Conservation (phyloP, 2,797 vertebrate species). For the Muraenolepis orangiensis region DNA sequence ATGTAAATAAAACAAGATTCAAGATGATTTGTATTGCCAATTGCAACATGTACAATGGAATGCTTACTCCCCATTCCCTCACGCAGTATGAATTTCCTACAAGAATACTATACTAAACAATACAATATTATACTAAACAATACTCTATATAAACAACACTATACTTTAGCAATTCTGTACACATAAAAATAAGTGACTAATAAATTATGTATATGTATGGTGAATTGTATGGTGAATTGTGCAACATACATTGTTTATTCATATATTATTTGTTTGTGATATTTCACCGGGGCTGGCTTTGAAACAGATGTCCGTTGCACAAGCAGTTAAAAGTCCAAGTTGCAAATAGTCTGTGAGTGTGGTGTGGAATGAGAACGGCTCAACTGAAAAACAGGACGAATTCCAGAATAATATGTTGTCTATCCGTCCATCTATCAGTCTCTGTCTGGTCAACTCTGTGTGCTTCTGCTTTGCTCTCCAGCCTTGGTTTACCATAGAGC, state of each 20-base stretch:
- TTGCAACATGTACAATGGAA: no score
- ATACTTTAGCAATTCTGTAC: no score
- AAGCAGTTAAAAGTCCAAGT: neutral
- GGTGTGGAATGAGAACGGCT: neutral
- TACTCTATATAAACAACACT: neutral
- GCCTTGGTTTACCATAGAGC: conserved; percentile 4
- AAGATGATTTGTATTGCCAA: no score
- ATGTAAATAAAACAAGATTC: no score
- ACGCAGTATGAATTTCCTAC: no score
- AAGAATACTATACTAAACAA: no score
- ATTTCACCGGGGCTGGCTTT: neutral
- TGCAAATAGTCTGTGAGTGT: neutral
- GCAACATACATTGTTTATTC: no score
- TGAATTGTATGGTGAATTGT: no score
- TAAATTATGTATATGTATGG: no score
- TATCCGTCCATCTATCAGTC: neutral
- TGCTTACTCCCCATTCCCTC: no score
- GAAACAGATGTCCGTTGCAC: neutral
- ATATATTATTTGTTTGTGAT: neutral
- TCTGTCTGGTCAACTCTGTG: neutral
- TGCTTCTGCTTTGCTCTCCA: neutral
- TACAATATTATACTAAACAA: no score
- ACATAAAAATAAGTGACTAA: no score
- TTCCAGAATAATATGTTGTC: neutral
- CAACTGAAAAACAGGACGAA: neutral